Evolutionary conservation across 2,888 invertebrate genomes (phyloP).

Genomic region (Alentia gelatinosa): DNA sequence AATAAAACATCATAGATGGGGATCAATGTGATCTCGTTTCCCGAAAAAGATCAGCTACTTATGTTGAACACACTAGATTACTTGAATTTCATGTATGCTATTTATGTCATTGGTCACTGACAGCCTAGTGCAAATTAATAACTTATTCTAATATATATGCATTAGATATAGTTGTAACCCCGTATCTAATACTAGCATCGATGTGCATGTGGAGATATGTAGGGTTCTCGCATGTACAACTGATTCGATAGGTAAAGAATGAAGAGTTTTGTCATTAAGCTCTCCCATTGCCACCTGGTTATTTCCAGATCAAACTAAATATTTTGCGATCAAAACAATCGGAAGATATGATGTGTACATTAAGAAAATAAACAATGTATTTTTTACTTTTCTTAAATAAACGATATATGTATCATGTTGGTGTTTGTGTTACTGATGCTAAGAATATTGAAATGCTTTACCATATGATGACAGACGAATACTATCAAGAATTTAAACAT

Average conservation of each 20-base stretch:
- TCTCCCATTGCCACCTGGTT: conserved; percentile 5
- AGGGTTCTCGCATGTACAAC: background rate
- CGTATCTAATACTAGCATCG: background rate
- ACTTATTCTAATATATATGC: conserved; percentile 4
- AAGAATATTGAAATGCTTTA: background rate
- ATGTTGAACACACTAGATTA: too few relatives aligned
- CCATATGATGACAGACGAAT: too few relatives aligned
- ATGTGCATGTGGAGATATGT: background rate
- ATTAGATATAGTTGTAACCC: conserved; percentile 1
- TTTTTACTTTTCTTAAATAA: conserved; percentile 15
- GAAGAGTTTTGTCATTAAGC: background rate
- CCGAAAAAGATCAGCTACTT: background rate
- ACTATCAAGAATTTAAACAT: too few relatives aligned
- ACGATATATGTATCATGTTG: background rate
- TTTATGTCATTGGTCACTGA: background rate
- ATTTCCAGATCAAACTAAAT: background rate
- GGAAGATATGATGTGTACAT: background rate
- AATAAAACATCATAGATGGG: too few relatives aligned
- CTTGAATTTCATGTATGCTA: background rate
- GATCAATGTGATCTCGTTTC: too few relatives aligned
- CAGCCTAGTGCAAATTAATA: conserved; percentile 5
- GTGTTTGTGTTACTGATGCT: background rate
- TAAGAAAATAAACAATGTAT: background rate
- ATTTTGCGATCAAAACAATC: conserved; percentile 2
- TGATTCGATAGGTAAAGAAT: background rate